Base-by-base conservation (phyloP, 1,140 invertebrate genomes). In the Gonatopus flavifemur region DNA sequence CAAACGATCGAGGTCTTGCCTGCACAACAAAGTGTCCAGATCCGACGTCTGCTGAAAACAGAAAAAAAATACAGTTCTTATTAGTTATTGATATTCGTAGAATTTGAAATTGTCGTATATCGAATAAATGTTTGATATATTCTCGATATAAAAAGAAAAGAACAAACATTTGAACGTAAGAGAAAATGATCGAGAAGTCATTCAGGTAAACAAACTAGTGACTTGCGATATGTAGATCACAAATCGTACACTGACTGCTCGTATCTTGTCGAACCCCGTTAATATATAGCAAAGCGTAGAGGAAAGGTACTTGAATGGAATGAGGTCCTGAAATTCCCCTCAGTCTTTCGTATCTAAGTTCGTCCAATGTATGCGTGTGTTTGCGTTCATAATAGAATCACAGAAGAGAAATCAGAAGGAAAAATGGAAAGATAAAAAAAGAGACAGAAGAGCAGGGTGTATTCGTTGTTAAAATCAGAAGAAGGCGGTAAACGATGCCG, bases 1-100 rank as follows among this genome's bases (percentile, higher is more conserved):
- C 12, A 80, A 46, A 43, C 81, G 73, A 57, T 83, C 80, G 66
- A 81, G 72, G 64, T 84, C 80, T 67, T 82, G 81, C 58, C 81
- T 78, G 64, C 81, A 83, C 44, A 85, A 76, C 64, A 83, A 76
- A 19, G 82, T 82, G 61, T 84, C 82, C 70, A 84, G 66, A 49
- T 85, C 83, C 64, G 82, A 81, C 42, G 81, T 82, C 83, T 85
- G 80, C 22, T 80, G 77, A 38, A 66, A 63, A 51, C 42, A 60
- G 32, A 59, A 53, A 25, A n/a, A 52, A 21, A 5, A 21, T 15
- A 4, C 10, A 37, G 10, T 12, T 30, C 7, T 30, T 30, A 7
- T 7, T 30, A 30, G 12, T 7, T 30, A 30, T 7, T 30, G 12
- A 3, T 37, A 16, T 15, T 46, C 15, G 4, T 35, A 30, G 7